Conservation (phyloP, 1,140 invertebrate genomes). For the Ceratosolen solmsi region DNA sequence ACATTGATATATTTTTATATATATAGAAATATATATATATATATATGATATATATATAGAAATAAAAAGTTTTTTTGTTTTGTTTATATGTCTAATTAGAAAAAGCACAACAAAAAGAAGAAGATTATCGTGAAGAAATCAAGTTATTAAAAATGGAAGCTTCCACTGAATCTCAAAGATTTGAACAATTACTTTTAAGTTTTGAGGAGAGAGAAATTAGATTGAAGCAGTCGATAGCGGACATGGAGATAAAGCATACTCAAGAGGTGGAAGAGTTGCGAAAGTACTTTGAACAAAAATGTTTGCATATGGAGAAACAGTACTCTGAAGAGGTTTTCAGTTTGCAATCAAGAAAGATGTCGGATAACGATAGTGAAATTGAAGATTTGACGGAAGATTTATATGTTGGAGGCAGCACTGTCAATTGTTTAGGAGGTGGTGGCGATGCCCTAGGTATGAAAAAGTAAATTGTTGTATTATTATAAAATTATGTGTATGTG, state of each 20-base stretch:
- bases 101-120: slow-evolving; percentile 63
- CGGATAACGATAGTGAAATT: slow-evolving; percentile 69
- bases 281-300: slow-evolving; percentile 85
- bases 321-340: slow-evolving; percentile 82
- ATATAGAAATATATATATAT: too few species aligned
- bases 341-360: slow-evolving; percentile 78
- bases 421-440: slow-evolving; percentile 53
- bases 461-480: neutral
- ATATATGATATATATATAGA: neutral
- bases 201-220: slow-evolving; percentile 70
- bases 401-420: slow-evolving; percentile 59
- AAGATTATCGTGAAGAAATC: slow-evolving; percentile 69
- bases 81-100: slow-evolving; percentile 37
- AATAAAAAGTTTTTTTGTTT: neutral
- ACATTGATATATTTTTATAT: too few species aligned
- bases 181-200: slow-evolving; percentile 68
- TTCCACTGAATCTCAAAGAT: slow-evolving; percentile 57
- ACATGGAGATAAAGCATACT: slow-evolving; percentile 78
- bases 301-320: slow-evolving; percentile 83
- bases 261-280: slow-evolving; percentile 85
- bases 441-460: slow-evolving; percentile 36
- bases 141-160: slow-evolving; percentile 54
- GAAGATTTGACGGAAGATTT: slow-evolving; percentile 69
- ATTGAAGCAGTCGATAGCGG: slow-evolving; percentile 73
- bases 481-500: neutral